Evolutionary conservation across 2,113 vertebrate genomes (phyloP).

Genomic region (Chamaea fasciata): DNA sequence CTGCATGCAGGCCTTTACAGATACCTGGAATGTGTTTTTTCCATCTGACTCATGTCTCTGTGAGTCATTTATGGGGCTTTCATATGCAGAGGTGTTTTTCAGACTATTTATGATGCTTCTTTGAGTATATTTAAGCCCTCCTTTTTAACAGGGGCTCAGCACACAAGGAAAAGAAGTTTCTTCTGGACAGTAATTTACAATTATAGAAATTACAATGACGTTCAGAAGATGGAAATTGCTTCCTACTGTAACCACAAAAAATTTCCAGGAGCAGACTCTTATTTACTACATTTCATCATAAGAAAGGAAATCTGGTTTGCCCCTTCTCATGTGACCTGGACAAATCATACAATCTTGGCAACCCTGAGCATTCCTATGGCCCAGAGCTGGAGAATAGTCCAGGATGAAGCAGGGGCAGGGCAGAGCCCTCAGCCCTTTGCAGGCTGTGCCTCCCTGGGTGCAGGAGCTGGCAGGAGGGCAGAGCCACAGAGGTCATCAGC

Average conservation of each 20-base stretch:
- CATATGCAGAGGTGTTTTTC: background rate
- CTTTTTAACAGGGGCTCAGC: background rate
- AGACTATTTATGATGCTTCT: background rate
- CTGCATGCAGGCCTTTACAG: background rate
- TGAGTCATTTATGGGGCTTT: background rate
- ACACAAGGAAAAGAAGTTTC: background rate
- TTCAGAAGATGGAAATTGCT: background rate
- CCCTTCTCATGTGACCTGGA: background rate
- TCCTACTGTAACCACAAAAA: background rate
- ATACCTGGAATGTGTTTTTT: background rate
- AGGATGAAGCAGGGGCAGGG: fast-evolving
- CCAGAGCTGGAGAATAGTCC: background rate
- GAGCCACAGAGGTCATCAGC: background rate
- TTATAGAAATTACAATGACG: background rate
- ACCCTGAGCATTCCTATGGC: background rate
- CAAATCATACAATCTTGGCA: background rate
- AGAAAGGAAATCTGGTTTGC: background rate
- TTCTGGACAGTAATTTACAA: background rate
- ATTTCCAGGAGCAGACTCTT: background rate
- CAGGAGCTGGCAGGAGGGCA: background rate
- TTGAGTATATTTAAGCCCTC: background rate
- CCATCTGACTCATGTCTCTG: background rate
- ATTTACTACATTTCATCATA: background rate
- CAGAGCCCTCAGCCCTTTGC: background rate
- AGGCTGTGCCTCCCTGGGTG: fast-evolving